Percentiles rank a stretch among this genome's conserved stretches.
Conservation (phyloP, 2,113 vertebrate species). For the Callithrix jacchus region DNA sequence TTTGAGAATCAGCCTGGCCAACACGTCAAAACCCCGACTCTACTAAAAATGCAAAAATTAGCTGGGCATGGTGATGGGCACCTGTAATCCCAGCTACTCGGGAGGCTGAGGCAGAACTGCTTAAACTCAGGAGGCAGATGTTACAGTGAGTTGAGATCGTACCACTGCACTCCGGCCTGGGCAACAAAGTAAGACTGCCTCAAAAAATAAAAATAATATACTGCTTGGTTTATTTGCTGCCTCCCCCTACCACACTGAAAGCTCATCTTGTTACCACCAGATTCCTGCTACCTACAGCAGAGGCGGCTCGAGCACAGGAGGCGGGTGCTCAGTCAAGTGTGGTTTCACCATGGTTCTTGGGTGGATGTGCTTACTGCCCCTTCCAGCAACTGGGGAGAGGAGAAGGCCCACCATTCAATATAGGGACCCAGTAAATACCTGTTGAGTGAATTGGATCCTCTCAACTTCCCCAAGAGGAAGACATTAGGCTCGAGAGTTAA, state of each 20-base stretch:
- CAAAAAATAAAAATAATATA: not conserved
- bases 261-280: not conserved
- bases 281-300: not conserved
- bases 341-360: not conserved
- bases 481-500: not conserved
- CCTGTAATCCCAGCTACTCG: too few relatives aligned
- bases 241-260: not conserved
- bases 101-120: too few relatives aligned
- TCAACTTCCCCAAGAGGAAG: not conserved
- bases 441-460: not conserved
- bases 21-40: too few relatives aligned
- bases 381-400: not conserved
- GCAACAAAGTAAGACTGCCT: too few relatives aligned
- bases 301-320: not conserved
- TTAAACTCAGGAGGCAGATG: too few relatives aligned
- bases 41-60: too few relatives aligned
- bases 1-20: too few relatives aligned
- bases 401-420: not conserved
- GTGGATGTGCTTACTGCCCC: not conserved
- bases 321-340: not conserved
- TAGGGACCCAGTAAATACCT: not conserved
- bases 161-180: too few relatives aligned
- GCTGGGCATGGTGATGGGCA: too few relatives aligned
- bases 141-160: too few relatives aligned
- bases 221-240: not conserved